These are phyloP conservation scores for Lobophora halterata DNA, from an alignment of 2,888 invertebrate genomes.

Conservation along the genomic window DNA sequence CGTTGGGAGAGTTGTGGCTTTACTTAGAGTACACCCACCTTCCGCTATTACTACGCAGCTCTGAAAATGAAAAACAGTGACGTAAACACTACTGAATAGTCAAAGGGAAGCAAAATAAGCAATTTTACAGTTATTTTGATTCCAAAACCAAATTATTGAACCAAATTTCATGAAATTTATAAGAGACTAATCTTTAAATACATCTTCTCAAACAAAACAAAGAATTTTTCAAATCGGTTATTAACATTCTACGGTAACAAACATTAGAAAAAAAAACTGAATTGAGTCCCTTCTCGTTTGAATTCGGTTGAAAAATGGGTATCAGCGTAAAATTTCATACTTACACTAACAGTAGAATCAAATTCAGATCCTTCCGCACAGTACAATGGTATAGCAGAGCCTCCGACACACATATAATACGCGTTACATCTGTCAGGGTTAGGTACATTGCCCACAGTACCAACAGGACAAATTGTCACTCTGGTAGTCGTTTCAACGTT, in stretches of 20 bases:
- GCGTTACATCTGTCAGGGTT: conserved; percentile 36
- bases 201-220: too few relatives aligned
- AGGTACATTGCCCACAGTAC: conserved; percentile 33
- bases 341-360: conserved; percentile 30
- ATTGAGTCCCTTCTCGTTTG: too few relatives aligned
- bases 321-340: conserved; percentile 14
- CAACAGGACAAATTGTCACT: conserved; percentile 29
- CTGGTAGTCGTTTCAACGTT: conserved; percentile 12
- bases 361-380: conserved; percentile 36
- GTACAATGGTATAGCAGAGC: conserved; percentile 22
- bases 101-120: too few relatives aligned
- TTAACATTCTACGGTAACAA: too few relatives aligned
- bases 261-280: too few relatives aligned
- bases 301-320: too few relatives aligned
- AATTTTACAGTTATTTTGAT: too few relatives aligned
- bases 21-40: conserved; percentile 24
- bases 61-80: too few relatives aligned
- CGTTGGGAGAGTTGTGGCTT: background rate
- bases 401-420: conserved; percentile 37
- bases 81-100: background rate
- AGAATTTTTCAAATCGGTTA: too few relatives aligned
- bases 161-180: too few relatives aligned
- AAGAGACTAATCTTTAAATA: too few relatives aligned
- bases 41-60: conserved; percentile 20
- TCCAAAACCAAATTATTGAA: too few relatives aligned